A percentile compares a stretch with the other conserved stretches of the same genome.
These are phyloP conservation scores for Yoshiicerus persimilis DNA, from an alignment of 1,140 invertebrate species.

Conservation along the genomic window DNA sequence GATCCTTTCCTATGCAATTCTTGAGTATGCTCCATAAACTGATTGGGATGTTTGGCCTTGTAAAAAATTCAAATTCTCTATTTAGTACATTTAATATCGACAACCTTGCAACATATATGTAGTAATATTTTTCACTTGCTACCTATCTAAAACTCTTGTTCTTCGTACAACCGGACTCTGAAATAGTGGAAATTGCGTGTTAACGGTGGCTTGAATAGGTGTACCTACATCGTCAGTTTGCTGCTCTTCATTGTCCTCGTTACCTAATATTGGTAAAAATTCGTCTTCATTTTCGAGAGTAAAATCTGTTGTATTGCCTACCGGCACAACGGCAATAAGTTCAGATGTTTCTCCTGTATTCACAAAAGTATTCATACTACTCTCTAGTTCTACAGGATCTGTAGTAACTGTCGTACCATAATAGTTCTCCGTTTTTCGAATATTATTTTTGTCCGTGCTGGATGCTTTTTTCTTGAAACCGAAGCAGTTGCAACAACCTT, in stretches of 20 bases:
- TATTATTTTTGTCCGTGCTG: background rate
- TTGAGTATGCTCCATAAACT: constrained; percentile 93
- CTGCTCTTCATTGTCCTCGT: too few relatives aligned
- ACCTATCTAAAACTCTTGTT: background rate
- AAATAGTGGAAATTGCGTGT: background rate
- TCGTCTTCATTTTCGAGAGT: too few relatives aligned
- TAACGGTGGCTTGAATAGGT: background rate
- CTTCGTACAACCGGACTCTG: background rate
- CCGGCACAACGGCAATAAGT: too few relatives aligned
- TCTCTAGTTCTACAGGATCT: background rate
- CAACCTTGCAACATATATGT: background rate
- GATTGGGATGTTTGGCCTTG: constrained; percentile 29
- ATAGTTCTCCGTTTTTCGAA: background rate
- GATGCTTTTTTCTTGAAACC: background rate
- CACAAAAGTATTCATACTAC: background rate
- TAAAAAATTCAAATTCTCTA: too few relatives aligned
- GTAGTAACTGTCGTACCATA: background rate
- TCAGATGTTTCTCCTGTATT: too few relatives aligned
- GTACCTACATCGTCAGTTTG: too few relatives aligned
- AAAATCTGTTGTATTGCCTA: too few relatives aligned
- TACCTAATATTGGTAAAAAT: too few relatives aligned
- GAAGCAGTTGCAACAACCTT: background rate
- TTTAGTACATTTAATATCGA: too few relatives aligned
- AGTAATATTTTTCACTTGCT: background rate
- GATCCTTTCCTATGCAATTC: constrained; percentile 90